phyloP scores from a whole-genome alignment of 2,113 vertebrate species.

The Lathamus discolor region DNA sequence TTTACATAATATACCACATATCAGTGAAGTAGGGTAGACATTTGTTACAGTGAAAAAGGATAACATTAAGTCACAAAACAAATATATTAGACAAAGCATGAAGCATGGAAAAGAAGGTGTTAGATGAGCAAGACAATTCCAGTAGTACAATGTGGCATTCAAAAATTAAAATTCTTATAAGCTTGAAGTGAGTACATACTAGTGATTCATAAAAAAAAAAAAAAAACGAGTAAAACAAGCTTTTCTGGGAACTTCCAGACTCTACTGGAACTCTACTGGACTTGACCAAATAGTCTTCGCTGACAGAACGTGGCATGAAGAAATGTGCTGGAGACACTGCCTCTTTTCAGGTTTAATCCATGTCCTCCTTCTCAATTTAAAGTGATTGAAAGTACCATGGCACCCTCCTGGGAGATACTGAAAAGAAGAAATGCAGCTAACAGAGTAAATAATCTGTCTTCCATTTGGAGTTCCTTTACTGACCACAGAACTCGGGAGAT shows the following conservation, averaged over 20 bases:
- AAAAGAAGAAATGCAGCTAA: not conserved
- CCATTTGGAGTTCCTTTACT: not conserved
- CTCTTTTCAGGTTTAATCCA: not conserved
- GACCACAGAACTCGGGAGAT: not conserved
- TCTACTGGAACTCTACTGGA: not conserved
- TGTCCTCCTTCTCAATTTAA: not conserved
- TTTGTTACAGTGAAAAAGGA: not conserved
- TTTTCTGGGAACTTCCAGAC: not conserved
- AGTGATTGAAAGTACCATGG: not conserved
- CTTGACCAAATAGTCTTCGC: not conserved
- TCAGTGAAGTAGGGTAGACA: not conserved
- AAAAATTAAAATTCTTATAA: not conserved
- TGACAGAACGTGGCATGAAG: not conserved
- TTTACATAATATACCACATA: not conserved
- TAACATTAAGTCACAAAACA: not conserved
- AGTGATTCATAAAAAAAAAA: not conserved
- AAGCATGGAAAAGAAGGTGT: rapidly evolving
- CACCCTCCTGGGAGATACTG: not conserved
- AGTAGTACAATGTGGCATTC: too few species aligned
- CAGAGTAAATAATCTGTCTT: not conserved
- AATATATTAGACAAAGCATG: not conserved
- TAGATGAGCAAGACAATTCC: not conserved
- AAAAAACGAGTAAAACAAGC: not conserved
- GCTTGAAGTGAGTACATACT: not conserved
- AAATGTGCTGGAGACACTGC: rapidly evolving